These are phyloP conservation scores for Eristalinus sepulchralis DNA, from an alignment of 2,888 invertebrate genomes.

Conservation along the genomic window DNA sequence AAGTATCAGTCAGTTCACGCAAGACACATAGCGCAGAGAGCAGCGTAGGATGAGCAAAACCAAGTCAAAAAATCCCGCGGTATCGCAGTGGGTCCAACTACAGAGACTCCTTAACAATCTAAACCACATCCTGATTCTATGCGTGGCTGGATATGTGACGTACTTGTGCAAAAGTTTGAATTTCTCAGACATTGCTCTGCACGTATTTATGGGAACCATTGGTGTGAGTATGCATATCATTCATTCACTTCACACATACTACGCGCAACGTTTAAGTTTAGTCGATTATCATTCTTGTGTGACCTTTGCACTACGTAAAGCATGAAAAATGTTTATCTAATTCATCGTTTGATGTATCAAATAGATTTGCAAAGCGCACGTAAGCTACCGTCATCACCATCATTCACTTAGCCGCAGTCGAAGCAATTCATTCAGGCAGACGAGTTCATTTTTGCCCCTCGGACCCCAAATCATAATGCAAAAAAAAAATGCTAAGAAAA, in stretches of 20 bases:
- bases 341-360: neutral
- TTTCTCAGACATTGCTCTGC: slow-evolving; percentile 12
- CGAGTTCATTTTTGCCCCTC: neutral
- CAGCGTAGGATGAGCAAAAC: neutral
- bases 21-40: neutral
- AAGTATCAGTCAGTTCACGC: neutral
- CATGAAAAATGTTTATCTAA: neutral
- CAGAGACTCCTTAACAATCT: slow-evolving; percentile 17
- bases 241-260: too few relatives aligned
- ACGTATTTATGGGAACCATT: slow-evolving; percentile 22
- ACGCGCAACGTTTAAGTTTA: neutral
- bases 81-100: slow-evolving; percentile 13
- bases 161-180: slow-evolving; percentile 31
- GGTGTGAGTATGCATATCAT: slow-evolving; percentile 17
- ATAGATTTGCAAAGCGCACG: neutral
- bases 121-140: slow-evolving; percentile 31
- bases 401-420: neutral
- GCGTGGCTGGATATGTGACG: slow-evolving; percentile 13
- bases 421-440: neutral
- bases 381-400: neutral
- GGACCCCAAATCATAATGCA: neutral
- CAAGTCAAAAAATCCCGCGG: neutral
- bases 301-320: neutral
- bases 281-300: neutral
- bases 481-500: neutral